Conservation (phyloP, 92 coral and sea anemone species). For the Porites rus region DNA sequence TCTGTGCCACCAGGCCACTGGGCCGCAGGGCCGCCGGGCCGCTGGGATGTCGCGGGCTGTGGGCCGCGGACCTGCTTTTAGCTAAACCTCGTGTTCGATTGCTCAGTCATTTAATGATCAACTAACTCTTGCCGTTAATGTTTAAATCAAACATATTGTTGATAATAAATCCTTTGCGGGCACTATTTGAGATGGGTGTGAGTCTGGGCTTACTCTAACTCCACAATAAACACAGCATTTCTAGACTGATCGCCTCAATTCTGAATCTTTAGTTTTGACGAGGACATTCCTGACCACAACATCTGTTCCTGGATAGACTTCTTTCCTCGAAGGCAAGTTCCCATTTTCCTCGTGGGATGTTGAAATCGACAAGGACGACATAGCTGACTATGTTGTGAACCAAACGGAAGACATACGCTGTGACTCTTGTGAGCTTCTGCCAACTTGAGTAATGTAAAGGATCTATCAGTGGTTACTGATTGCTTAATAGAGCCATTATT, state of each 20-base stretch:
- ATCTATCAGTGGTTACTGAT: conserved; percentile 15
- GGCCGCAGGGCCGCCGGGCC: no score
- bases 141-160: no score
- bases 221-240: conserved; percentile 47
- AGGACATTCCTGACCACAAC: conserved; percentile 57
- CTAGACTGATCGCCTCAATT: conserved; percentile 11
- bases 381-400: conserved; percentile 36
- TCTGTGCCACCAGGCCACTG: no score
- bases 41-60: no score
- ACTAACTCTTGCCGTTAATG: no score
- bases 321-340: conserved; percentile 42
- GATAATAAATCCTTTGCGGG: neutral
- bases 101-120: no score
- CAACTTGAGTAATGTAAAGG: conserved; percentile 34
- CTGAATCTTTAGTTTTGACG: conserved; percentile 31
- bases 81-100: no score
- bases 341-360: conserved; percentile 60
- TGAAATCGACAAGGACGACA: conserved; percentile 61
- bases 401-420: conserved; percentile 26
- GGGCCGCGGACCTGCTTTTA: no score
- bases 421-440: conserved; percentile 41
- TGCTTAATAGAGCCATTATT: neutral
- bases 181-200: neutral
- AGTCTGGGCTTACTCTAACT: conserved; percentile 8
- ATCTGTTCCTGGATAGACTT: conserved; percentile 44